Conservation (phyloP, 2,113 vertebrate genomes). For the Paracanthobrama guichenoti region DNA sequence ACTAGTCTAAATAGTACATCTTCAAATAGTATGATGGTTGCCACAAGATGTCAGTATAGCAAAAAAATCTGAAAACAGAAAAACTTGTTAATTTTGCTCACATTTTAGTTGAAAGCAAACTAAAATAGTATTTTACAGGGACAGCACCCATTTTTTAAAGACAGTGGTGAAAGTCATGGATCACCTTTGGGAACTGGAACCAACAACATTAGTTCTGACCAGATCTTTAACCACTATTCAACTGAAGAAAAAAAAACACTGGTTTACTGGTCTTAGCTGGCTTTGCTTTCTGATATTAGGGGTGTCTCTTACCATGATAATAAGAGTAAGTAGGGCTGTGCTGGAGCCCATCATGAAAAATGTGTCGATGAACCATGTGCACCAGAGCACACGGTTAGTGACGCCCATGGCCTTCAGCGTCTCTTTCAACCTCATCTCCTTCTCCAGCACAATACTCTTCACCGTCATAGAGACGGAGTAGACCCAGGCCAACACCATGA, state of each 20-base stretch:
- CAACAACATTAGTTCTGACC: background rate
- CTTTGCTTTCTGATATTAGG: background rate
- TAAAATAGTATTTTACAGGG: background rate
- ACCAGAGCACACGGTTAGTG: conserved; percentile 86
- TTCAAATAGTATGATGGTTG: background rate
- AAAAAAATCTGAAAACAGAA: background rate
- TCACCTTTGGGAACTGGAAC: background rate
- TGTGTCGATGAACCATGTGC: conserved; percentile 92
- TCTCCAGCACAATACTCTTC: conserved; percentile 92
- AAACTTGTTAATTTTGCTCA: background rate
- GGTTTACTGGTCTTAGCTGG: background rate
- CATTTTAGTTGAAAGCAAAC: background rate
- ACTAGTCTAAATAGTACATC: background rate
- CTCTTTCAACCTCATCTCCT: conserved; percentile 91
- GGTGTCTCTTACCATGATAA: conserved; percentile 84
- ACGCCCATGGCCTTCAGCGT: conserved; percentile 90
- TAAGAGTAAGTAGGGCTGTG: conserved; percentile 83
- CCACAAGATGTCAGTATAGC: conserved; percentile 63
- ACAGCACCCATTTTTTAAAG: background rate
- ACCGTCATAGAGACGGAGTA: conserved; percentile 93
- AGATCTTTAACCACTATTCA: background rate
- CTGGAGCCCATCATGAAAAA: conserved; percentile 84
- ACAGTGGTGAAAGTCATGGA: background rate
- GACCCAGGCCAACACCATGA: conserved; percentile 95
- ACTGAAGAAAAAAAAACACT: background rate